A percentile compares a stretch with the other conserved stretches of the same genome.
Conservation (phyloP, 2,888 invertebrate species). For the Leptinotarsa juncta region DNA sequence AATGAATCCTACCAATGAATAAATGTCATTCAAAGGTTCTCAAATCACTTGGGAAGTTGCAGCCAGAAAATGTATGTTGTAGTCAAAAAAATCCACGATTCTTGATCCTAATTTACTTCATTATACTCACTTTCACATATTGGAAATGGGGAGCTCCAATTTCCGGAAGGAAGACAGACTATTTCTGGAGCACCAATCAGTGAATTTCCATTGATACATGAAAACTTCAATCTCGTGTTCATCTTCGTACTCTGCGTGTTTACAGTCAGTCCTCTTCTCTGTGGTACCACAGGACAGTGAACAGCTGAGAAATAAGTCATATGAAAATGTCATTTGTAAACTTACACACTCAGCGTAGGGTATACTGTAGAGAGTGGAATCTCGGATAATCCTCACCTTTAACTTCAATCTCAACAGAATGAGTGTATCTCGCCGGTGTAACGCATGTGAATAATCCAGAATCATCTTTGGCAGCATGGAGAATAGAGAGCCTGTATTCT, state of each 20-base stretch:
- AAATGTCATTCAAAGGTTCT: too few species aligned
- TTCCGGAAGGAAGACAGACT: slow-evolving; percentile 83
- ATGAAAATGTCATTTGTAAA: neutral
- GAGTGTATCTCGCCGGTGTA: slow-evolving; percentile 85
- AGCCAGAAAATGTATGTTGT: too few species aligned
- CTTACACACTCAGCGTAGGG: too few species aligned
- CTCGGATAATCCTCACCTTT: slow-evolving; percentile 69
- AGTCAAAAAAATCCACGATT: neutral
- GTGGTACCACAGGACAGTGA: slow-evolving; percentile 82
- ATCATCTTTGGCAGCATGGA: slow-evolving; percentile 84
- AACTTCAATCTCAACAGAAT: slow-evolving; percentile 84
- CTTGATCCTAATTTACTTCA: neutral
- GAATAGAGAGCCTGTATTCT: slow-evolving; percentile 84
- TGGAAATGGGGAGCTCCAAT: slow-evolving; percentile 86
- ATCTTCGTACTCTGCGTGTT: slow-evolving; percentile 79
- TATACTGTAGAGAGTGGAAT: slow-evolving; percentile 7
- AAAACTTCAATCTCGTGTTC: slow-evolving; percentile 79
- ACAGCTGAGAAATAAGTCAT: slow-evolving; percentile 68
- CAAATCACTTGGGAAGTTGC: too few species aligned
- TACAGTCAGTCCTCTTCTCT: slow-evolving; percentile 79
- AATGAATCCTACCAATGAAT: too few species aligned
- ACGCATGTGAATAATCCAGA: slow-evolving; percentile 87
- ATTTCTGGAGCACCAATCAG: slow-evolving; percentile 81
- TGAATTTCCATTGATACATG: slow-evolving; percentile 84
- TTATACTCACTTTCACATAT: slow-evolving; percentile 80